Conservation (phyloP, 2,888 invertebrate genomes). For the Agriopis marginaria region DNA sequence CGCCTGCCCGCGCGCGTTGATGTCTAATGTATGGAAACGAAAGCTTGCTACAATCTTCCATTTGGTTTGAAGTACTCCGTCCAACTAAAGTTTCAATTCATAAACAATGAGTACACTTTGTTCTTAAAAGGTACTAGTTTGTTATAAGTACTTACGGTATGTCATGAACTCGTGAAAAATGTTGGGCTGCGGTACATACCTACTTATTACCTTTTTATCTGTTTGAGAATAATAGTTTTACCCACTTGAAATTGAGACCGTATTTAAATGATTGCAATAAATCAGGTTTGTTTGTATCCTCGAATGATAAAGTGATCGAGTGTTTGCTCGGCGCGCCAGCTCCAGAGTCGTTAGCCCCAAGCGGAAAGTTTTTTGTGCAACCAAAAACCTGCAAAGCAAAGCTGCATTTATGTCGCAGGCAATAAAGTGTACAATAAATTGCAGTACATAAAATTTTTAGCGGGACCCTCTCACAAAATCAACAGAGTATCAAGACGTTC, state of each 20-base stretch:
- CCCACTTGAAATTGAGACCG: neutral
- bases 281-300: slow-evolving; percentile 37
- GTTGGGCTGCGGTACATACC: no score
- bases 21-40: slow-evolving; percentile 32
- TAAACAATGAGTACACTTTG: neutral
- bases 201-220: neutral
- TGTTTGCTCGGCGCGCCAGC: slow-evolving; percentile 43
- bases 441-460: slow-evolving; percentile 1
- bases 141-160: no score
- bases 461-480: slow-evolving; percentile 8
- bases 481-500: slow-evolving; percentile 36
- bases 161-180: no score
- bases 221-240: neutral
- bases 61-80: neutral
- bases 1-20: slow-evolving; percentile 32
- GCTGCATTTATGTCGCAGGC: neutral
- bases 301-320: slow-evolving; percentile 36
- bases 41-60: neutral
- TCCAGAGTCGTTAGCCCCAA: slow-evolving; percentile 61
- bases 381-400: slow-evolving; percentile 29
- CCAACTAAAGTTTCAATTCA: neutral
- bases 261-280: slow-evolving; percentile 29
- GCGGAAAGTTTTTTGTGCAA: slow-evolving; percentile 49
- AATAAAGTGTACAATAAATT: slow-evolving; percentile 17
- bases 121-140: no score